Conservation (phyloP, 2,113 vertebrate genomes). For the Nansenia antarctica region DNA sequence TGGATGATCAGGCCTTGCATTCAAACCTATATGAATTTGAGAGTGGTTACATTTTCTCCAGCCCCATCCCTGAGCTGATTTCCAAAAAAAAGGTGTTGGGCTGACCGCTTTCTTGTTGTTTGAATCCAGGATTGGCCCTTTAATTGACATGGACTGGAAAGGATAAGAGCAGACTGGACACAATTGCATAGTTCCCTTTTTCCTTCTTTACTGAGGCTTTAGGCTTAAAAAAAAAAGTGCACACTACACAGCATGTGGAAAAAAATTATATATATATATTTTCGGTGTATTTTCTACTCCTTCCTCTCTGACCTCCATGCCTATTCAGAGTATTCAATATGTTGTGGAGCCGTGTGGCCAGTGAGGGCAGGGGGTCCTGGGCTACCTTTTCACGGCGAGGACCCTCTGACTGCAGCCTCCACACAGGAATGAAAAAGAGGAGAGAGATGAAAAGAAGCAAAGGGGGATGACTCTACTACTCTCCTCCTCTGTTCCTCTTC, state of each 20-base stretch:
- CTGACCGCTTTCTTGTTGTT: too few relatives aligned
- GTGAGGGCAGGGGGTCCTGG: conserved; percentile 49
- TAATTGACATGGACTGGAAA: conserved; percentile 51
- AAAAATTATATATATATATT: conserved; percentile 2
- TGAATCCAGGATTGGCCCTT: too few relatives aligned
- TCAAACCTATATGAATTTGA: too few relatives aligned
- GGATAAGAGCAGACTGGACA: conserved; percentile 28
- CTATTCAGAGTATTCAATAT: conserved; percentile 55
- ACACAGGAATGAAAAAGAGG: conserved; percentile 59
- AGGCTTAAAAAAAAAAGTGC: conserved; percentile 23
- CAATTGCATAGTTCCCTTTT: conserved; percentile 21
- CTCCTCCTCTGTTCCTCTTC: conserved; percentile 65
- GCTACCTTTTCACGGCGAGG: conserved; percentile 53
- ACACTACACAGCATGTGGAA: conserved; percentile 5
- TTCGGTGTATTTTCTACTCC: conserved; percentile 33
- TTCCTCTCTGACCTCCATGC: conserved; percentile 54
- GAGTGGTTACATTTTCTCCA: too few relatives aligned
- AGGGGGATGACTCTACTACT: conserved; percentile 62
- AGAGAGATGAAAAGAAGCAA: conserved; percentile 66
- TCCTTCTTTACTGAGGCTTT: conserved; percentile 18
- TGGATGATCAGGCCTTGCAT: too few relatives aligned
- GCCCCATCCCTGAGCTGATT: too few relatives aligned
- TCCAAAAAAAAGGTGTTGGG: too few relatives aligned
- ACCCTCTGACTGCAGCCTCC: conserved; percentile 51
- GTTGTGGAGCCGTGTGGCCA: conserved; percentile 38